Evolutionary conservation across 1,140 invertebrate species (phyloP).

Genomic region (Trichonephila inaurata): DNA sequence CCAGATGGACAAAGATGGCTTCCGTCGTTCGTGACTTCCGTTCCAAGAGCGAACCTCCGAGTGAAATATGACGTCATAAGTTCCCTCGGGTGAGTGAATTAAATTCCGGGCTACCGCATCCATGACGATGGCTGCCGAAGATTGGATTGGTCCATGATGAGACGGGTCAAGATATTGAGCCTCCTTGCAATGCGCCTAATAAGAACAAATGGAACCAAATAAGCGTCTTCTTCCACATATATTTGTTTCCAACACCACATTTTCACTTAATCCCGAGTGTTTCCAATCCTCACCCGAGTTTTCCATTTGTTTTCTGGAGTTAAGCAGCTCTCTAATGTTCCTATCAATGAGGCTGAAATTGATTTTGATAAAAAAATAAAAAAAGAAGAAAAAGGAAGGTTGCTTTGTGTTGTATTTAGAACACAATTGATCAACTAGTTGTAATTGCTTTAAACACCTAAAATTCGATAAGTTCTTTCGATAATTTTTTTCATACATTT

Average conservation of each 20-base stretch:
- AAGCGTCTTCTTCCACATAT: constrained; percentile 30
- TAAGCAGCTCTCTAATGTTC: too few relatives aligned
- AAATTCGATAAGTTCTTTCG: too few relatives aligned
- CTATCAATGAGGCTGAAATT: too few relatives aligned
- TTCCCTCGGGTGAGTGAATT: constrained; percentile 74
- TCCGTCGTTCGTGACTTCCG: neutral
- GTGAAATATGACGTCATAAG: constrained; percentile 76
- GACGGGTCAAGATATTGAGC: constrained; percentile 73
- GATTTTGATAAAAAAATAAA: too few relatives aligned
- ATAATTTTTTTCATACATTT: too few relatives aligned
- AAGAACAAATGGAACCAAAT: constrained; percentile 73
- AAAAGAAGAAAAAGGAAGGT: too few relatives aligned
- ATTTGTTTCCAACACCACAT: neutral
- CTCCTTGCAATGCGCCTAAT: constrained; percentile 50
- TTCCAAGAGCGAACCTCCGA: neutral
- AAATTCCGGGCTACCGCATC: constrained; percentile 74
- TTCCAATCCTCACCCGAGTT: neutral
- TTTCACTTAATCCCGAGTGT: neutral
- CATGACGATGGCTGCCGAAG: constrained; percentile 68
- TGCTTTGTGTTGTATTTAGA: too few relatives aligned
- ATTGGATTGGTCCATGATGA: constrained; percentile 73
- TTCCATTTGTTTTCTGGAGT: too few relatives aligned
- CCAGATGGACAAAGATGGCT: constrained; percentile 20
- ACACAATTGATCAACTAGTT: too few relatives aligned
- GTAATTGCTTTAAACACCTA: too few relatives aligned